phyloP scores from a whole-genome alignment of 2,888 invertebrate genomes.

The Sinodicranocentrus sp. region DNA sequence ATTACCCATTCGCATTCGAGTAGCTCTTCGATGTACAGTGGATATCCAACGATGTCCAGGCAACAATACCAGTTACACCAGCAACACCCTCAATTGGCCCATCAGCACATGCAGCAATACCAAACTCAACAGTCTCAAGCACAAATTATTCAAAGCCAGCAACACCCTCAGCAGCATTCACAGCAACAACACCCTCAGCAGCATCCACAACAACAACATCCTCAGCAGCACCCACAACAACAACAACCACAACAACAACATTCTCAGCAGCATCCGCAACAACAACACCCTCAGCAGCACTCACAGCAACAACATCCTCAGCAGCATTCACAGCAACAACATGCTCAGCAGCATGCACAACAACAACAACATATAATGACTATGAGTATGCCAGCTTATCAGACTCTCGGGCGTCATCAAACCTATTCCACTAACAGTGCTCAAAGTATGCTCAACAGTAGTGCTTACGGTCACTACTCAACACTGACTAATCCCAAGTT shows the following conservation, averaged over 20 bases:
- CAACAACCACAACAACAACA: slow-evolving; percentile 72
- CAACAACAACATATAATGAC: slow-evolving; percentile 67
- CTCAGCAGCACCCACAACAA: slow-evolving; percentile 68
- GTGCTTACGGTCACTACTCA: slow-evolving; percentile 74
- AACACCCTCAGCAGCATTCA: slow-evolving; percentile 49
- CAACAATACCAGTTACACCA: slow-evolving; percentile 75
- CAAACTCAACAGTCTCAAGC: slow-evolving; percentile 77
- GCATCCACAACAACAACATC: slow-evolving; percentile 63
- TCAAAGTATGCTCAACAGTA: slow-evolving; percentile 73
- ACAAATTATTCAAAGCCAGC: slow-evolving; percentile 70
- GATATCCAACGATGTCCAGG: slow-evolving; percentile 76
- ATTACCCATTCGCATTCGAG: slow-evolving; percentile 76
- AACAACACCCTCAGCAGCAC: slow-evolving; percentile 77
- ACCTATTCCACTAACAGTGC: slow-evolving; percentile 70
- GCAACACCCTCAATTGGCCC: slow-evolving; percentile 69
- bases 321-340: slow-evolving; percentile 60
- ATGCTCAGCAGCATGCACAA: slow-evolving; percentile 42
- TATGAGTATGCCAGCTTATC: slow-evolving; percentile 74
- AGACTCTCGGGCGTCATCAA: slow-evolving; percentile 72
- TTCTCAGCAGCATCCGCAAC: slow-evolving; percentile 72
- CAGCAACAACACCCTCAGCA: slow-evolving; percentile 62
- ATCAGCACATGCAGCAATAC: slow-evolving; percentile 65
- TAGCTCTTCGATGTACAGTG: slow-evolving; percentile 76
- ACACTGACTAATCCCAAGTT: slow-evolving; percentile 73
- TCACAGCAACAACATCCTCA: slow-evolving; percentile 60